These are phyloP conservation scores for Cepphus grylle DNA, from an alignment of 2,113 vertebrate species.

Conservation along the genomic window DNA sequence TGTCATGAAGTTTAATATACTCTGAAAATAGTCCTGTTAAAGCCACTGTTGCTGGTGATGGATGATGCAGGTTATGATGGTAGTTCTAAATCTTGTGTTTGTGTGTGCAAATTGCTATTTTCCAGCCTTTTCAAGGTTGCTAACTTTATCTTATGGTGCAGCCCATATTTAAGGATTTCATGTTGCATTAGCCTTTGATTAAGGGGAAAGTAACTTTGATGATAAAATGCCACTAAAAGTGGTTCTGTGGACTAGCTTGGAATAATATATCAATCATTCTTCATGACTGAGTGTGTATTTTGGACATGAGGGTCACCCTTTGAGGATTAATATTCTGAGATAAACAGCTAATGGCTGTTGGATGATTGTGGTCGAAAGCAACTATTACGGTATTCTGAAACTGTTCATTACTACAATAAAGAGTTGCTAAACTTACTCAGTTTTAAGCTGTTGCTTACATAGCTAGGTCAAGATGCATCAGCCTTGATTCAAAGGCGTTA, in stretches of 20 bases:
- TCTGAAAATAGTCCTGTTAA: conserved; percentile 8
- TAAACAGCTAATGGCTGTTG: neutral
- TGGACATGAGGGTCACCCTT: neutral
- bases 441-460: neutral
- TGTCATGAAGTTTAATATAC: conserved; percentile 44
- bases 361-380: neutral
- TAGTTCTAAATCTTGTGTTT: conserved; percentile 28
- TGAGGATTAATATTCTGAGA: conserved; percentile 14
- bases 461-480: neutral
- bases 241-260: neutral
- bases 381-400: neutral
- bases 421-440: neutral
- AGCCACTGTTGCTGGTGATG: neutral
- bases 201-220: conserved; percentile 28
- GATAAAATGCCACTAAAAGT: conserved; percentile 22
- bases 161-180: conserved; percentile 10
- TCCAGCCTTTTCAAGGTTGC: conserved; percentile 24
- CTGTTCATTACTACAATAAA: neutral
- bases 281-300: neutral
- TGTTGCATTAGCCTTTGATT: conserved; percentile 56
- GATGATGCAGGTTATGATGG: conserved; percentile 46
- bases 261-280: neutral
- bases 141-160: conserved; percentile 20
- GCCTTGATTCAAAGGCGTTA: neutral
- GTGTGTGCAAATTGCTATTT: conserved; percentile 51